Percentiles rank a stretch among this genome's conserved stretches.
These are phyloP conservation scores for Pelobates cultripes DNA, from an alignment of 2,797 vertebrate species.

Conservation along the genomic window DNA sequence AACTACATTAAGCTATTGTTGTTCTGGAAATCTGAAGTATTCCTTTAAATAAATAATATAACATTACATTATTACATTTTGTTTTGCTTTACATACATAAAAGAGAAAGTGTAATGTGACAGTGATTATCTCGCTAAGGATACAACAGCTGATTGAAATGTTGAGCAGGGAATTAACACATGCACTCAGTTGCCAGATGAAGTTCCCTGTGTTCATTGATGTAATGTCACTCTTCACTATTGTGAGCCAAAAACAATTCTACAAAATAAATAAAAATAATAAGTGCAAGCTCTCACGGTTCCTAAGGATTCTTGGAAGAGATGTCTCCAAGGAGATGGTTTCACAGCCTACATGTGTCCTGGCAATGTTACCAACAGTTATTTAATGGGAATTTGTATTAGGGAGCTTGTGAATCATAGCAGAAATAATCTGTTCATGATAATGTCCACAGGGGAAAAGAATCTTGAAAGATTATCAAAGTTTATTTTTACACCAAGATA, in stretches of 20 bases:
- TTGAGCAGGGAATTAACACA: not conserved
- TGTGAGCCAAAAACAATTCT: not conserved
- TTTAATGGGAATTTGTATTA: slow-evolving; percentile 30
- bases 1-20: no score
- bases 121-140: not conserved
- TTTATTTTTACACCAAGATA: slow-evolving; percentile 16
- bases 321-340: slow-evolving; percentile 17
- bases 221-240: not conserved
- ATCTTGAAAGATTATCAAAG: slow-evolving; percentile 7
- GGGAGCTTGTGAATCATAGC: slow-evolving; percentile 31
- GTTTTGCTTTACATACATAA: no score
- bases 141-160: not conserved
- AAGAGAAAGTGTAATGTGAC: no score
- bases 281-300: slow-evolving; percentile 23
- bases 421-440: slow-evolving; percentile 30
- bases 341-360: slow-evolving; percentile 10
- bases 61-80: no score
- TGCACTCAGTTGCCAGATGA: not conserved
- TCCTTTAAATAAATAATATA: no score
- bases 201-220: not conserved
- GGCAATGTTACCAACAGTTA: slow-evolving; percentile 21
- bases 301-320: slow-evolving; percentile 33
- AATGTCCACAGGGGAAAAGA: slow-evolving; percentile 10
- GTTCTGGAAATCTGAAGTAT: no score
- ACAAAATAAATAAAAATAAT: not conserved